Evolutionary conservation across 2,797 vertebrate genomes (phyloP), one percentile per base, ranked within the genome.

Genomic region (Molothrus ater): DNA sequence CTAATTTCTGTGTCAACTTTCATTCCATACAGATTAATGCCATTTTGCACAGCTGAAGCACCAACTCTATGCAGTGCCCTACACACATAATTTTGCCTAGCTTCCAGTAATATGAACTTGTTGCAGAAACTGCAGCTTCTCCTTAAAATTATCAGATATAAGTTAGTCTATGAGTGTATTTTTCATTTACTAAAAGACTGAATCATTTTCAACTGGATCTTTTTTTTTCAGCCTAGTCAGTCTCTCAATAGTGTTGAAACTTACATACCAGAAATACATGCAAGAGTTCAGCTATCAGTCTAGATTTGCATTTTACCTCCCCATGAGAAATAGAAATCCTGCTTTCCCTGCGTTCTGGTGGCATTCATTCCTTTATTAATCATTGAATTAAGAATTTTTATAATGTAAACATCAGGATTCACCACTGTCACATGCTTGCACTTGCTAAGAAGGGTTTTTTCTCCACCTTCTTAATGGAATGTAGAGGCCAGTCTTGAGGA

Each of bases 1-100:
- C 14, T 86, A 69, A 96, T 92, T 92, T 93, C 68, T 95, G 65
- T 32, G 60, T 82, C 79, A 91, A 42, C 45, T 87, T 93, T 91
- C 51, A 85, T 89, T 93, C 74, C 71, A 22, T 31, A 66, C 0
- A 2, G 51, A 86, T 83, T 74, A 95, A 40, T 64, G 34, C 32
- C 76, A 71, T 64, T 96, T 78, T 83, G 38, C 45, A 84, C 15
- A 90, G 56, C 56, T 86, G 48, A 85, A 92, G 64, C 61, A 85
- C 32, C 50, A 74, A 19, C 36, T 47, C 17, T 19, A 2, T 19
- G 31, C 53, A 80, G 40, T 74, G 80, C 29, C 45, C 61, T 13
- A 42, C 15, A 47, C 8, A 86, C 3, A 6, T 22, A 64, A n/a
- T 59, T 95, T 65, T 38, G 7, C 26, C 1, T 0, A 73, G 28